Evolutionary conservation across 2,888 invertebrate genomes (phyloP), one percentile per base, ranked within the genome.

Genomic region (Nephrotoma flavescens): DNA sequence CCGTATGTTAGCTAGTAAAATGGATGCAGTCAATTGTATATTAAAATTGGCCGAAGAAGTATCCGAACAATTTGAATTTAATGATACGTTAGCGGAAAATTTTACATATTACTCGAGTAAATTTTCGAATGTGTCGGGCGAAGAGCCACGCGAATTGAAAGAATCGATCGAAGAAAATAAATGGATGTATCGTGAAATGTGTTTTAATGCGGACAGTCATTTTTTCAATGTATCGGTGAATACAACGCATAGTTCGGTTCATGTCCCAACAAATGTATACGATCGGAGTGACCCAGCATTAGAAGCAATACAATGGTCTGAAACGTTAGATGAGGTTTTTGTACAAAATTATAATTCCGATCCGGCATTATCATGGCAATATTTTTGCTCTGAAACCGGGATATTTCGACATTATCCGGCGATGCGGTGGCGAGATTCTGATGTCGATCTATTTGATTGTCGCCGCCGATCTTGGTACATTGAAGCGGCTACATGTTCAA

Each of bases 401-500:
- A 96, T 99, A 89, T 93, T 99, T 89, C 93, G 99, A 6, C 96
- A 97, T 90, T 99, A 95, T 92, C 99, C 99, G 86, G 96, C 95
- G 1, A 94, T 95, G 91, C 94, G 94, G 31, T 96, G 96, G 96
- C 52, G 41, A 15, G 92, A 92, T 42, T 92, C 93, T 88, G 90
- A 91, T 87, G 92, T 93, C 6, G 98, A 98, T 90, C 94, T 96
- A 1, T 99, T 97, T 91, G 99, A 99, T 91, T 98, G 98, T 89
- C 94, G 99, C 86, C 95, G 96, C 84, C 94, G 96, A 87, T 96
- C 97, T 83, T 99, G 98, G 98, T 99, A 98, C 91, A 98, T 99
- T 88, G 97, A 98, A 92, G 99, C 99, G 0, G 98, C 99, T 0
- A 98, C 99, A 0, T 98, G 98, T 89, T 98, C 99, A 7, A 99